Conservation (phyloP, 1,140 invertebrate genomes). For the Yoshiicerus persimilis region DNA sequence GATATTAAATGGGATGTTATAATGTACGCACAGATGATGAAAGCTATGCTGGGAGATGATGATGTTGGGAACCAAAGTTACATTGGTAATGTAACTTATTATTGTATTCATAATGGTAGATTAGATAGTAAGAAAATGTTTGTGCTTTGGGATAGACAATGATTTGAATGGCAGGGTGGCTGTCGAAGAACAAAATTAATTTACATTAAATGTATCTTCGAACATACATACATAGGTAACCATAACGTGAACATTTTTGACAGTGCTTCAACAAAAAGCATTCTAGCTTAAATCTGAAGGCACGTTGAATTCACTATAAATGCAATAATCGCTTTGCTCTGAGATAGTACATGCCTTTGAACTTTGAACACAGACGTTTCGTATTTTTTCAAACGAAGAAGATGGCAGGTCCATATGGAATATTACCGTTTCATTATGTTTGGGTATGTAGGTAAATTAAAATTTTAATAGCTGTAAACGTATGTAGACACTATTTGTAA, state of each 20-base stretch:
- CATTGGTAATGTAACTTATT: background rate
- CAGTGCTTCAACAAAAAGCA: background rate
- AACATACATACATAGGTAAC: background rate
- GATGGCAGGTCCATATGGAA: conserved; percentile 6
- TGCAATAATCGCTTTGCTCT: conserved; percentile 12
- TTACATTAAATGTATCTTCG: background rate
- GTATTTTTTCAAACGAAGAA: conserved; percentile 5
- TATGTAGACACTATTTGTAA: too few relatives aligned
- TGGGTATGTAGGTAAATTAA: background rate
- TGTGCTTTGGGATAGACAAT: background rate
- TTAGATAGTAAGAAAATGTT: background rate
- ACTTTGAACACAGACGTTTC: conserved; percentile 15
- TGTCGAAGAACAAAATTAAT: background rate
- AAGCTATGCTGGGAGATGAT: background rate
- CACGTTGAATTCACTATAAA: background rate
- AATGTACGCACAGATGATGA: background rate
- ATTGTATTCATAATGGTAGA: background rate
- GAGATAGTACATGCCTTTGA: conserved; percentile 16
- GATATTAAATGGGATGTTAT: conserved; percentile 1
- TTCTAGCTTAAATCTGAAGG: background rate
- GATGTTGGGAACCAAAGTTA: conserved; percentile 4
- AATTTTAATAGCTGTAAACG: background rate
- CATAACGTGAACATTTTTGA: background rate
- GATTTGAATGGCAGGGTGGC: background rate
- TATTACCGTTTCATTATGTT: background rate